phyloP scores from a whole-genome alignment of 2,888 invertebrate genomes.

The Tiliacea aurago region DNA sequence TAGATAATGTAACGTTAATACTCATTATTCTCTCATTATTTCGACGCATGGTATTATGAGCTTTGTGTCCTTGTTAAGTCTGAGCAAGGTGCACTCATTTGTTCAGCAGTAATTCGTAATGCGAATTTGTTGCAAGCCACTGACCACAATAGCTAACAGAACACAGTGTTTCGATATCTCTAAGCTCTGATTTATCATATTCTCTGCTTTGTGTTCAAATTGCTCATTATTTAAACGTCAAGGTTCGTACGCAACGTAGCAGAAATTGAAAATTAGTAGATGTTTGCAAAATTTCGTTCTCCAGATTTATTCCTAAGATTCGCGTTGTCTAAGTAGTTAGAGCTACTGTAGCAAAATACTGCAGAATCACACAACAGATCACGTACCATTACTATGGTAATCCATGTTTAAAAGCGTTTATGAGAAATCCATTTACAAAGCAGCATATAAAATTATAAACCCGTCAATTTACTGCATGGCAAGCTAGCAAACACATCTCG shows the following conservation, averaged over 20 bases:
- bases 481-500: slow-evolving; percentile 23
- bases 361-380: slow-evolving; percentile 1
- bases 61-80: slow-evolving; percentile 50
- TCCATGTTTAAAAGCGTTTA: not conserved
- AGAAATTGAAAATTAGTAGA: not conserved
- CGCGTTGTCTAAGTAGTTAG: not conserved
- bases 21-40: slow-evolving; percentile 33
- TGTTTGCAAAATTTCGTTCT: slow-evolving; percentile 1
- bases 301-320: not conserved
- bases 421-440: slow-evolving; percentile 30
- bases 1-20: slow-evolving; percentile 10
- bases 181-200: slow-evolving; percentile 21
- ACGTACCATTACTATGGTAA: not conserved
- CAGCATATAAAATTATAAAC: slow-evolving; percentile 24
- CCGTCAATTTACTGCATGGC: slow-evolving; percentile 15
- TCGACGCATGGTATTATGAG: slow-evolving; percentile 20
- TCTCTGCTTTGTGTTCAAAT: slow-evolving; percentile 23
- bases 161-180: slow-evolving; percentile 30
- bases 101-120: slow-evolving; percentile 42
- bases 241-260: slow-evolving; percentile 1
- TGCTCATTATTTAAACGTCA: slow-evolving; percentile 25
- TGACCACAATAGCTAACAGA: slow-evolving; percentile 45
- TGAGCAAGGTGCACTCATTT: slow-evolving; percentile 57
- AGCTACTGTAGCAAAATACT: slow-evolving; percentile 1
- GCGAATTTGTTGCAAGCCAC: slow-evolving; percentile 46